Percentiles rank a stretch among this genome's conserved stretches.
Evolutionary conservation across 92 coral and sea anemone genomes (phyloP).

Genomic region (Actinernus sp.): DNA sequence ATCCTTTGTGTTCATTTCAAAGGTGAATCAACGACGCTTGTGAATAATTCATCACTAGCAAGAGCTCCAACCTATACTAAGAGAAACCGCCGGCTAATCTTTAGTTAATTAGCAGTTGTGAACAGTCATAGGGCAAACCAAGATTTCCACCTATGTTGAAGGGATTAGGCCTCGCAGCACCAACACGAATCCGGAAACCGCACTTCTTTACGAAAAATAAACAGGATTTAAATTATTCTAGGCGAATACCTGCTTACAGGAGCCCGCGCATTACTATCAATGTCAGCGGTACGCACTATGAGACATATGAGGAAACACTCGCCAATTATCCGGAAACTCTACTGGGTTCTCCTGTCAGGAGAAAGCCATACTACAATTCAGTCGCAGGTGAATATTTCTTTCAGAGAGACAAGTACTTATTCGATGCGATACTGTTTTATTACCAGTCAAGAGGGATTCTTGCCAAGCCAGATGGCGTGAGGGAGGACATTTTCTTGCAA

Average conservation of each 20-base stretch:
- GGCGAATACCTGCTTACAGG: constrained; percentile 72
- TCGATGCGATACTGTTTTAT: constrained; percentile 91
- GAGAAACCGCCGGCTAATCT: no score
- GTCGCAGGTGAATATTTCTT: constrained; percentile 60
- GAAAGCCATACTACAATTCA: constrained; percentile 70
- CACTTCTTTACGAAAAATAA: constrained; percentile 6
- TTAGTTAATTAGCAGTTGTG: no score
- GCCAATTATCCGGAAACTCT: constrained; percentile 86
- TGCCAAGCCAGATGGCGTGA: constrained; percentile 81
- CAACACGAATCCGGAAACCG: constrained; percentile 22
- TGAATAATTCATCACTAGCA: no score
- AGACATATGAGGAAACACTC: constrained; percentile 95
- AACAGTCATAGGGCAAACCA: no score
- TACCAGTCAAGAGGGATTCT: constrained; percentile 97
- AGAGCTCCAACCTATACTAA: no score
- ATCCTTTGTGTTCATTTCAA: no score
- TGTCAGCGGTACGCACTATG: constrained; percentile 97
- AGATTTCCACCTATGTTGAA: constrained; percentile 36
- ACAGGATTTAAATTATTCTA: constrained; percentile 15
- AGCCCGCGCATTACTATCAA: constrained; percentile 93
- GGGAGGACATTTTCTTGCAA: constrained; percentile 65
- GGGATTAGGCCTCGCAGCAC: constrained; percentile 26
- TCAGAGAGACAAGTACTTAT: constrained; percentile 76
- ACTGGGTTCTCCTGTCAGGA: constrained; percentile 77
- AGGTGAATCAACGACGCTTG: no score